Evolutionary conservation across 2,113 vertebrate species (phyloP).

Genomic region (Colaptes auratus): DNA sequence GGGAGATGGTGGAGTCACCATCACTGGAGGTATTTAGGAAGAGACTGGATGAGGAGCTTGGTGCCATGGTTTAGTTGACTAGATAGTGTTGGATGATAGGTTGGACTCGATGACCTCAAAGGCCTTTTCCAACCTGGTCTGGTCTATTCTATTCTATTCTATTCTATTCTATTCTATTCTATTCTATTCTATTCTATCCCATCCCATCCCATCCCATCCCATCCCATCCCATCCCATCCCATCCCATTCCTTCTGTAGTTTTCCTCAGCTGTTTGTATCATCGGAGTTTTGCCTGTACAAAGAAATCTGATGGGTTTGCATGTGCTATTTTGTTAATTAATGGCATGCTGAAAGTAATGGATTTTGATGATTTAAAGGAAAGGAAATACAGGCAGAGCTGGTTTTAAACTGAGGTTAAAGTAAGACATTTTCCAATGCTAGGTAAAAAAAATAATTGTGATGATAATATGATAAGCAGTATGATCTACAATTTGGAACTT

Average conservation of each 20-base stretch:
- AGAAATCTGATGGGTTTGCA: not conserved
- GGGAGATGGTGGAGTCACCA: too few species aligned
- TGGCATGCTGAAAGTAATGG: not conserved
- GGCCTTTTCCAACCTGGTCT: too few species aligned
- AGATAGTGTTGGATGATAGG: too few species aligned
- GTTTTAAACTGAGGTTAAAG: not conserved
- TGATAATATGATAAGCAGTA: not conserved
- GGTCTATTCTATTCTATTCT: too few species aligned
- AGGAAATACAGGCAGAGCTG: not conserved
- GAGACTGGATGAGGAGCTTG: too few species aligned
- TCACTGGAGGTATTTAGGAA: too few species aligned
- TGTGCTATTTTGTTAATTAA: not conserved
- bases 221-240: too few species aligned
- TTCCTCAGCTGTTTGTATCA: not conserved
- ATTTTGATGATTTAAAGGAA: conserved; percentile 17
- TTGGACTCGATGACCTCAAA: too few species aligned
- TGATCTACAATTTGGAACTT: not conserved
- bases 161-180: too few species aligned
- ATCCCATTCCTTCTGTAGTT: not conserved
- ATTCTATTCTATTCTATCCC: too few species aligned
- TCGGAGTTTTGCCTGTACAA: not conserved
- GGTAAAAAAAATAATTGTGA: not conserved
- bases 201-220: too few species aligned
- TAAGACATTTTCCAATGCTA: not conserved
- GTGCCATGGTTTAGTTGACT: too few species aligned